Evolutionary conservation across 1,140 invertebrate genomes (phyloP).

Genomic region (Halictus rubicundus): DNA sequence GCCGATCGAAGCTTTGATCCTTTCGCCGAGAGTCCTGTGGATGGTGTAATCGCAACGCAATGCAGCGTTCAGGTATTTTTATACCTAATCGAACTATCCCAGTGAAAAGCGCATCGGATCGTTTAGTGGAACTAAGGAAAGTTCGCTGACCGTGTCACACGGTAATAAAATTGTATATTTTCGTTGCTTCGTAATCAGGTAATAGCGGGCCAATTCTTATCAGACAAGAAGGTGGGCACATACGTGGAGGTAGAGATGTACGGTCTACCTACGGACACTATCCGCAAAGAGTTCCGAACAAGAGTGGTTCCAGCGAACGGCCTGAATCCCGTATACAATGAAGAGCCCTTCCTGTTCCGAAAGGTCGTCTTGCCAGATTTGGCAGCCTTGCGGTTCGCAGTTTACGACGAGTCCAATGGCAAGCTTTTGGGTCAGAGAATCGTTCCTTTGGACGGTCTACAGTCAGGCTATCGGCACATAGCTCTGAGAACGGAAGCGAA

Average conservation of each 20-base stretch:
- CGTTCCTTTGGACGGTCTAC: constrained; percentile 97
- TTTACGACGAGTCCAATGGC: constrained; percentile 97
- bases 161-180: too few species aligned
- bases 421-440: constrained; percentile 98
- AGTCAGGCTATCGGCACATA: constrained; percentile 98
- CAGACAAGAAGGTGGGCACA: constrained; percentile 99
- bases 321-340: constrained; percentile 98
- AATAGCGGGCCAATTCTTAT: constrained; percentile 99
- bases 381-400: constrained; percentile 97
- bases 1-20: constrained; percentile 98
- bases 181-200: constrained; percentile 83
- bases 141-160: too few species aligned
- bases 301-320: constrained; percentile 97
- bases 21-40: constrained; percentile 99
- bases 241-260: constrained; percentile 99
- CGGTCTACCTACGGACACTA: constrained; percentile 98
- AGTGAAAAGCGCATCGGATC: too few species aligned
- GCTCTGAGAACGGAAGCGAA: constrained; percentile 98
- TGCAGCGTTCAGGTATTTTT: constrained; percentile 95
- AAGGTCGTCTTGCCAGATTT: constrained; percentile 99
- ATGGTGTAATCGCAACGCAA: constrained; percentile 99
- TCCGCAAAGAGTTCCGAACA: constrained; percentile 98
- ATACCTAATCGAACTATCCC: too few species aligned
- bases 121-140: too few species aligned
- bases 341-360: constrained; percentile 98